Base-by-base conservation (phyloP, 2,888 invertebrate genomes). In the Ethmia dodecea region DNA sequence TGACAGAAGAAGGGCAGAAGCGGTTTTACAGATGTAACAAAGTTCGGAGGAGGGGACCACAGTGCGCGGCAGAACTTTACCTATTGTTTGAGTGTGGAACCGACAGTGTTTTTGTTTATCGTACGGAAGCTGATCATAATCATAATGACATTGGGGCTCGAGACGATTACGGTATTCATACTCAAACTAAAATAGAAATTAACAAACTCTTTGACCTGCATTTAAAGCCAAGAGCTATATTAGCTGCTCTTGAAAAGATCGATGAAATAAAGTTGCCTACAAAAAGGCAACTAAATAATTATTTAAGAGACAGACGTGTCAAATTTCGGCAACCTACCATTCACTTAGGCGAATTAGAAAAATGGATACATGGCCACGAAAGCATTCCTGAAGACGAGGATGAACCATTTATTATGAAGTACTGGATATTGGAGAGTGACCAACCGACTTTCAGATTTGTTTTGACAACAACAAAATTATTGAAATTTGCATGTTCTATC, bases 21-120 rank as follows among this genome's bases (percentile, higher is more conserved):
- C 26, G 34, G 34, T 42, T 39, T 33, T 40, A 43, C 28, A 31
- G 43, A 20, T 43, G 43, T 35, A 43, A 43, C 32, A 43, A 40
- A 41, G 43, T 40, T 14, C 31, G 32, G 34, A 35, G 31, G 32
- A 38, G 33, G 33, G 43, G 40, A 28, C 40, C 38, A 28, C 43
- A 43, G 28, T 43, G 43, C 34, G 40, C 29, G 28, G 43, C 40
- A 24, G 38, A 40, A 31, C 33, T 43, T 33, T 35, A 38, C 37
- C 35, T 41, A 28, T 33, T 40, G 28, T 37, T 31, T 31, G 37
- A 26, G 18, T 28, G 25, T 37, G 33, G 33, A 24, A 28, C 26
- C 35, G 42, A 43, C 35, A 37, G 30, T 24, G 42, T 37, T 22
- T 33, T 28, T 25, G 28, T 40, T 29, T 43, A 37, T 37, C 39